Evolutionary conservation across 2,113 vertebrate genomes (phyloP), one percentile per base, ranked within the genome.

Genomic region (Uria lomvia): DNA sequence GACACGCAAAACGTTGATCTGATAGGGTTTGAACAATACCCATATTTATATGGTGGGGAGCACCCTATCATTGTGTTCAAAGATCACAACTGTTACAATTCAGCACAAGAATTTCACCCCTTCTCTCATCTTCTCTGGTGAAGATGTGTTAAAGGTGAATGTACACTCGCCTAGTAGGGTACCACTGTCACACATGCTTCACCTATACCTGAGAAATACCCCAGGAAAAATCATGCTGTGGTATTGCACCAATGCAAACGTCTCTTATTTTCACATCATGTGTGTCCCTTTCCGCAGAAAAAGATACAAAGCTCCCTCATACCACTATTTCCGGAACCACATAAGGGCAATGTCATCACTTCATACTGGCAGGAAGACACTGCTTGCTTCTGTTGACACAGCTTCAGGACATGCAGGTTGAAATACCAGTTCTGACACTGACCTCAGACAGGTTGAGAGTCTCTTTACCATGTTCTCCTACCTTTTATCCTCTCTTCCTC

Each of bases 31-130:
- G 47, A 58, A 56, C 26, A 52, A 27, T 2, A 70, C 6, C 22
- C 6, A 2, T 3, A n/a, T 59, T 55, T 47, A 27, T 15, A 16
- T 5, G 55, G 45, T 10, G 15, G 36, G 47, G 24, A 71, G 17
- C 36, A 77, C 17, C 21, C 7, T n/a, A 38, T 6, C 0, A 0
- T 20, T 26, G 15, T 2, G 1, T 67, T 71, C 50, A 29, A 70
- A 88, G 42, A 65, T 15, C 14, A 36, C 11, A 82, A 50, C 11
- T 36, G 47, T 1, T 78, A 6, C 32, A 63, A 62, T 15, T 67
- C 29, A 30, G 62, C 75, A 91, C 18, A 63, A 71, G 67, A 68
- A 63, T 12, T 27, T 59, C 42, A 86, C 2, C 8, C 32, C 24
- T 79, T 79, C 58, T 60, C 56, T 74, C 30, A 66, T 15, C n/a